Percentiles rank a stretch among this genome's conserved stretches.
Evolutionary conservation across 2,888 invertebrate species (phyloP).

Genomic region (Cheilosia grossa): DNA sequence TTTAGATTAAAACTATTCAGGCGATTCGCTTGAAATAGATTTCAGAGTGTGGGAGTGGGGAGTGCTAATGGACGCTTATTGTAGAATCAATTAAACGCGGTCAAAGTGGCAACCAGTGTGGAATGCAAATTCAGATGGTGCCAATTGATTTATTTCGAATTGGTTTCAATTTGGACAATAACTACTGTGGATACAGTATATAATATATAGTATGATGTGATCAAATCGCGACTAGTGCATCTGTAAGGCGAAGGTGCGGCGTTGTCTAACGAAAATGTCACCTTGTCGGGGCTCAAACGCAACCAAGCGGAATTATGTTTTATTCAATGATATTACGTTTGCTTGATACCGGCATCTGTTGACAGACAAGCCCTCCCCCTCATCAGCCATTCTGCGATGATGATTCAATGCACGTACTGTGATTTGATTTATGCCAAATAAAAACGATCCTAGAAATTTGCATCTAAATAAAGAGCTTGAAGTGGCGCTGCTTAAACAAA

Average conservation of each 20-base stretch:
- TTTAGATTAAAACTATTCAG: conserved; percentile 27
- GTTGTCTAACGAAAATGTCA: conserved; percentile 42
- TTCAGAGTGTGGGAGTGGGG: conserved; percentile 33
- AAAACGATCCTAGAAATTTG: conserved; percentile 22
- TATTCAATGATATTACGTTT: conserved; percentile 43
- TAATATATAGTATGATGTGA: not conserved
- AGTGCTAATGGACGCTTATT: conserved; percentile 35
- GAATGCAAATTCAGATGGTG: conserved; percentile 37
- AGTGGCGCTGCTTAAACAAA: not conserved
- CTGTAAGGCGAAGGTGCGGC: conserved; percentile 38
- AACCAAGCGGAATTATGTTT: conserved; percentile 47
- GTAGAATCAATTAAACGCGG: conserved; percentile 40
- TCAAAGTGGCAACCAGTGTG: conserved; percentile 11
- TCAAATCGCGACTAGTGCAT: not conserved
- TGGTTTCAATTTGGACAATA: conserved; percentile 20
- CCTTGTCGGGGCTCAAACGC: conserved; percentile 36
- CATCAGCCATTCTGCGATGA: not conserved
- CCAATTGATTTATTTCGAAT: conserved; percentile 36
- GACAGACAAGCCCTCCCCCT: conserved; percentile 16
- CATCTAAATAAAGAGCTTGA: conserved; percentile 17
- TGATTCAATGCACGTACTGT: conserved; percentile 50
- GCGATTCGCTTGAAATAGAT: conserved; percentile 41
- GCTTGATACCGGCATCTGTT: not conserved
- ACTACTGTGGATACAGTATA: not conserved
- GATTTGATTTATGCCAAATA: conserved; percentile 41